phyloP scores from a whole-genome alignment of 1,140 invertebrate species.

The Charaxes varanes region DNA sequence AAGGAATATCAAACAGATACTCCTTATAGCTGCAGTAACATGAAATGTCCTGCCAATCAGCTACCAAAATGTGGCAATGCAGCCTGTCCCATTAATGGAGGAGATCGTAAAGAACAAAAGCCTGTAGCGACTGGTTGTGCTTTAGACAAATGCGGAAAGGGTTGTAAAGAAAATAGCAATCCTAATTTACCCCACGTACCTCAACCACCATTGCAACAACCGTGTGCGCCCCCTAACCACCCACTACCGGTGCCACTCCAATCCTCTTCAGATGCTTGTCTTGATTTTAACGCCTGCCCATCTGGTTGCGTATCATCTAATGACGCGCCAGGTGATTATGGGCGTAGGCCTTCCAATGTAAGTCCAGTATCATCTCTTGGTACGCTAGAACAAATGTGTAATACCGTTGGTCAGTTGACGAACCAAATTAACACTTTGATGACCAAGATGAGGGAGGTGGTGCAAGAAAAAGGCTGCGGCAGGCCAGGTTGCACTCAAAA shows the following conservation, averaged over 20 bases:
- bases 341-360: not conserved
- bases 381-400: conserved; percentile 43
- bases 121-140: conserved; percentile 14
- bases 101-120: conserved; percentile 10
- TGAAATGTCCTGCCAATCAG: conserved; percentile 37
- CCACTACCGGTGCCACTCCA: not conserved
- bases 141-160: conserved; percentile 30
- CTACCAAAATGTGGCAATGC: conserved; percentile 34
- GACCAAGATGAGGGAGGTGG: conserved; percentile 33
- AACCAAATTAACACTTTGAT: conserved; percentile 43
- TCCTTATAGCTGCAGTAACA: conserved; percentile 39
- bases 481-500: conserved; percentile 12
- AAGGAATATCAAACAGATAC: conserved; percentile 37
- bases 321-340: conserved; percentile 26
- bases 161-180: conserved; percentile 31
- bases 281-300: conserved; percentile 11
- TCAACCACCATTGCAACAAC: conserved; percentile 1
- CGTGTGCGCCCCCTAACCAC: conserved; percentile 10
- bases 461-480: conserved; percentile 10
- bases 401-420: conserved; percentile 41
- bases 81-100: conserved; percentile 29
- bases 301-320: conserved; percentile 19
- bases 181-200: conserved; percentile 16
- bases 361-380: conserved; percentile 18
- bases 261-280: conserved; percentile 3